Conservation (phyloP, 2,113 vertebrate genomes). For the Cheilinus undulatus region DNA sequence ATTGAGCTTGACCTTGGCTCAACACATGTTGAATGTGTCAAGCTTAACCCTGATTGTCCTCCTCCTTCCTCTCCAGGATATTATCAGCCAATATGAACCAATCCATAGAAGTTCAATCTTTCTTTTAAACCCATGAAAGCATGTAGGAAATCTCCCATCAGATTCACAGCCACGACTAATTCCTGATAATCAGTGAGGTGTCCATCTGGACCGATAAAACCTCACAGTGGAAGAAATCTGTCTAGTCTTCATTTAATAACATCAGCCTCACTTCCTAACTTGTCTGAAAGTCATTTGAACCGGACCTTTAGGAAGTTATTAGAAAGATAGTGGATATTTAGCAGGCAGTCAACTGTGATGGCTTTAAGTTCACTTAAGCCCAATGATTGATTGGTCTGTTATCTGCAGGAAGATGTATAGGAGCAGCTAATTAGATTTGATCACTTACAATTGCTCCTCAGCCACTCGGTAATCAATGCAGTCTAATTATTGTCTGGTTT, state of each 20-base stretch:
- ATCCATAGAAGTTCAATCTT: too few relatives aligned
- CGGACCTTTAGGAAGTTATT: constrained; percentile 44
- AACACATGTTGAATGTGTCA: too few relatives aligned
- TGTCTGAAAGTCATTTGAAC: constrained; percentile 53
- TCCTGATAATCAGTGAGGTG: constrained; percentile 5
- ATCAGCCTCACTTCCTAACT: constrained; percentile 31
- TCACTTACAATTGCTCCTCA: constrained; percentile 75
- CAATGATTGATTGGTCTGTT: constrained; percentile 72
- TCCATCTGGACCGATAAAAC: constrained; percentile 17
- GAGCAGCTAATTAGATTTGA: constrained; percentile 79
- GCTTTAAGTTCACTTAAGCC: constrained; percentile 76
- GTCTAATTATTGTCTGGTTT: constrained; percentile 65
- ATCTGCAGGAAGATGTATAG: constrained; percentile 76
- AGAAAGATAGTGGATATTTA: constrained; percentile 59
- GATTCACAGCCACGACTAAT: constrained; percentile 5
- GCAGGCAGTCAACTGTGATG: constrained; percentile 66
- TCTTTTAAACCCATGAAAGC: background rate
- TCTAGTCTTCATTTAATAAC: constrained; percentile 22
- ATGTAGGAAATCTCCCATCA: background rate
- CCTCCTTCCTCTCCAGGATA: too few relatives aligned
- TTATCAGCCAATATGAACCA: too few relatives aligned
- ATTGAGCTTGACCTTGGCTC: too few relatives aligned
- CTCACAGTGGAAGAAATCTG: constrained; percentile 12
- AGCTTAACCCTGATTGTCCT: too few relatives aligned
- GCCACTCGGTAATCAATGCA: constrained; percentile 74